Base-by-base conservation (phyloP, 2,113 vertebrate genomes). In the Trematocara zebra region DNA sequence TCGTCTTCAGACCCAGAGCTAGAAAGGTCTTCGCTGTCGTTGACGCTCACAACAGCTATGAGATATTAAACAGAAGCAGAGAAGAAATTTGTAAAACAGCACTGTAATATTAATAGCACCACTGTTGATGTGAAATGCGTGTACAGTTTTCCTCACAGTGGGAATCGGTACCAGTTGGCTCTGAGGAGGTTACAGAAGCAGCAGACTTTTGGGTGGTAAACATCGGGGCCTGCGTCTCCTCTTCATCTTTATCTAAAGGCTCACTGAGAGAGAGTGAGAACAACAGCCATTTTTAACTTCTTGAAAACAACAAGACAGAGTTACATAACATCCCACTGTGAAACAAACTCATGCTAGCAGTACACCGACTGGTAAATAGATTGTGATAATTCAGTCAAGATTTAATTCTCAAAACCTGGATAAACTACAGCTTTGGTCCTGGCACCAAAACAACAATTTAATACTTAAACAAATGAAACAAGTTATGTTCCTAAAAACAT, bases 31-130 rank as follows among this genome's bases (percentile, higher is more conserved):
- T 97, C 97, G 53, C 94, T 95, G 40, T 97, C 97, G 15, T 93
- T 92, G 33, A 97, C 83, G 85, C 91, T 96, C 33, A 97, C 93
- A 42, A 97, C 84, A 95, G 97, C 98, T 99, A 72, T 1, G 11
- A 40, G 82, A 87, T 52, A 23, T 12, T 49, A 53, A 81, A 28
- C 11, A 42, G 20, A 23, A 20, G 76, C 23, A 84, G 3, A 57
- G 15, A 84, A 20, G 37, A 10, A 35, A 74, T 51, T 3, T 20
- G 11, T 69, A 11, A 83, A 79, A 35, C 5, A 18, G 5, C 5
- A 40, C 5, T 52, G 33, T n/a, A 37, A 64, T 26, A 86, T 28
- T 31, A 3, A 8, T 5, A 44, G 56, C 37, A 49, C 7, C n/a
- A 7, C 54, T 17, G 83, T 74, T 76, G 6, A 35, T 33, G 11